A percentile compares a stretch with the other conserved stretches of the same genome.
These are phyloP conservation scores for Neoniphon sammara DNA, from an alignment of 2,797 vertebrate species.

Conservation along the genomic window DNA sequence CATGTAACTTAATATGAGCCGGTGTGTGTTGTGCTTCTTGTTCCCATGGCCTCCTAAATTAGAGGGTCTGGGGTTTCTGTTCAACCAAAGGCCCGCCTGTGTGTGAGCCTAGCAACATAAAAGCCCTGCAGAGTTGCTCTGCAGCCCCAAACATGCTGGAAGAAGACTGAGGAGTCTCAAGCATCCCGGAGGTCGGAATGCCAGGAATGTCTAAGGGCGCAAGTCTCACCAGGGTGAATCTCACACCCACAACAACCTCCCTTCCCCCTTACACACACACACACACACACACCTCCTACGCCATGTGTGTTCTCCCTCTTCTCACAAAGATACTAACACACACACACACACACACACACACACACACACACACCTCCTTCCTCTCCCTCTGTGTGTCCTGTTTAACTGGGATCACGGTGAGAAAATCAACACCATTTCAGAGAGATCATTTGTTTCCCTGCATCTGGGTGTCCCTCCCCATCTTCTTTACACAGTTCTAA, in stretches of 20 bases:
- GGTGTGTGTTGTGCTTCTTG: conserved; percentile 59
- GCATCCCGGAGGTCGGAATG: conserved; percentile 82
- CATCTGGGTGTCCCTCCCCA: conserved; percentile 55
- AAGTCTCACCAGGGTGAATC: conserved; percentile 81
- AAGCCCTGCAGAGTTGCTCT: conserved; percentile 67
- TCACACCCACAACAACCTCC: conserved; percentile 75
- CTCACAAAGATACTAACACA: conserved; percentile 63
- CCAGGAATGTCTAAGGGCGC: conserved; percentile 81
- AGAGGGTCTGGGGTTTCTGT: conserved; percentile 75
- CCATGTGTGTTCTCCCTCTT: conserved; percentile 58
- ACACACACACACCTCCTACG: conserved; percentile 40
- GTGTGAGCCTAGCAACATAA: conserved; percentile 69
- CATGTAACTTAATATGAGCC: conserved; percentile 68
- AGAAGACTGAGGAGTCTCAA: conserved; percentile 72
- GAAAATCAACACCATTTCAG: conserved; percentile 69
- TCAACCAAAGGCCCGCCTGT: conserved; percentile 67
- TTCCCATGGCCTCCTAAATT: conserved; percentile 82
- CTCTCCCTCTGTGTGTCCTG: conserved; percentile 57
- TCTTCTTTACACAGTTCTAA: conserved; percentile 69
- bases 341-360: conserved; percentile 63
- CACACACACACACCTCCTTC: conserved; percentile 58
- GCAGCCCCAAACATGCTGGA: conserved; percentile 70
- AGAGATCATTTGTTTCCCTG: conserved; percentile 55
- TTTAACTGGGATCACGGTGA: conserved; percentile 69
- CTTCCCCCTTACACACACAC: conserved; percentile 49